A percentile compares a stretch with the other conserved stretches of the same genome.
Evolutionary conservation across 2,113 vertebrate genomes (phyloP).

Genomic region (Axis porcinus): DNA sequence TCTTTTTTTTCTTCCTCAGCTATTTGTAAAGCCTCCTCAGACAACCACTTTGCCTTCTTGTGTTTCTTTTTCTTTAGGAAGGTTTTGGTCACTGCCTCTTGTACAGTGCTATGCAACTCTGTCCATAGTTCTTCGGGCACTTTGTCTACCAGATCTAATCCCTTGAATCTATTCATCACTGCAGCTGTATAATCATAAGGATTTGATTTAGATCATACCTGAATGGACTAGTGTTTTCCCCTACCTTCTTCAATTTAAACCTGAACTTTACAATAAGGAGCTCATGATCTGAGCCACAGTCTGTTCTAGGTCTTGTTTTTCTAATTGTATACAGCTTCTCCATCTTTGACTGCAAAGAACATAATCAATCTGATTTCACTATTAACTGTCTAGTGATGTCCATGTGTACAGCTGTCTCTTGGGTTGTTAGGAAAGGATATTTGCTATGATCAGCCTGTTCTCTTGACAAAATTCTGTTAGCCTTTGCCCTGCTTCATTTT

Average conservation of each 20-base stretch:
- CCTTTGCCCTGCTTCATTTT: background rate
- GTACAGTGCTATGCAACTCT: background rate
- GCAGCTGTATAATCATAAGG: background rate
- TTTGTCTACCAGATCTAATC: background rate
- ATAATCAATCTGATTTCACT: background rate
- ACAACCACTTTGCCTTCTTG: background rate
- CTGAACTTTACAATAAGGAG: background rate
- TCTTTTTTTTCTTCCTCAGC: background rate
- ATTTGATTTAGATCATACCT: background rate
- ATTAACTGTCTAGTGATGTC: background rate
- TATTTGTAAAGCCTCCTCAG: background rate
- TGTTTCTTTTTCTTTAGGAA: background rate
- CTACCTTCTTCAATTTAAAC: background rate
- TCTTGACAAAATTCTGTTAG: background rate
- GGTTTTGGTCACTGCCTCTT: background rate
- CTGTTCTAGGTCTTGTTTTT: background rate
- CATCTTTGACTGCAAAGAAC: background rate
- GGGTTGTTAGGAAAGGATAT: background rate
- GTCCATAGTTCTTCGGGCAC: background rate
- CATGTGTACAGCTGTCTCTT: background rate
- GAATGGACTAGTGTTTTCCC: background rate
- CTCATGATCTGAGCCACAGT: background rate
- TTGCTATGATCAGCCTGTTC: background rate
- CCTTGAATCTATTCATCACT: background rate
- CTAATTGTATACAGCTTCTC: background rate